Base-by-base conservation (phyloP, 2,113 vertebrate genomes). In the Athene noctua region DNA sequence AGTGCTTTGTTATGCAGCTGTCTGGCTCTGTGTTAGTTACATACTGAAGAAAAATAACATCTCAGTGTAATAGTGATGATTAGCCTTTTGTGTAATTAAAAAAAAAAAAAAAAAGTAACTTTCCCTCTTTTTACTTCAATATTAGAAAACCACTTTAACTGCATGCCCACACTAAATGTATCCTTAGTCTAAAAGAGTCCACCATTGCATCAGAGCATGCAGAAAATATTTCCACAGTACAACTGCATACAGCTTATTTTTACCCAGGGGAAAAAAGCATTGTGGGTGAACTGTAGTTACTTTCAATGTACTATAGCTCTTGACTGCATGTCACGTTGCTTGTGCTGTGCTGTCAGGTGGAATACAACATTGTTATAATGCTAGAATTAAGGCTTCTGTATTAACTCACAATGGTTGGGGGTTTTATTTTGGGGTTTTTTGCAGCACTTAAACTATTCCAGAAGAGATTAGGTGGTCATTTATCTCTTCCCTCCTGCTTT, bases 271-370 rank as follows among this genome's bases (percentile, higher is more conserved):
- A 90, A 70, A 90, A 70, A 80, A 83, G 66, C 82, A 66, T 6
- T 59, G 46, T 73, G 79, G 62, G 71, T 90, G 78, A 93, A 95
- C n/a, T 11, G 59, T 30, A 80, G 58, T 26, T 94, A 16, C 44
- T 92, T 83, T 80, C n/a, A n/a, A 15, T 62, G 85, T 51, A 55
- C 67, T 66, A 13, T 46, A 88, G 74, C 68, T 65, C 85, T 83
- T 83, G 90, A 94, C 71, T 91, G 57, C n/a, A 5, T 46, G 92
- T 93, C 90, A 95, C 1, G 0, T 55, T 92, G 74, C 88, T 70
- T 82, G 74, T 1, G 2, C 81, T 90, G 70, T 58, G 87, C 93
- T 95, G 92, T 94, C 96, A 80, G 71, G 79, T 88, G 59, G 85
- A 95, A 92, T 55, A 62, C 36, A 73, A 73, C 55, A 32, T 57